Conservation (phyloP, 1,140 invertebrate genomes). For the Pogonomyrmex barbatus region DNA sequence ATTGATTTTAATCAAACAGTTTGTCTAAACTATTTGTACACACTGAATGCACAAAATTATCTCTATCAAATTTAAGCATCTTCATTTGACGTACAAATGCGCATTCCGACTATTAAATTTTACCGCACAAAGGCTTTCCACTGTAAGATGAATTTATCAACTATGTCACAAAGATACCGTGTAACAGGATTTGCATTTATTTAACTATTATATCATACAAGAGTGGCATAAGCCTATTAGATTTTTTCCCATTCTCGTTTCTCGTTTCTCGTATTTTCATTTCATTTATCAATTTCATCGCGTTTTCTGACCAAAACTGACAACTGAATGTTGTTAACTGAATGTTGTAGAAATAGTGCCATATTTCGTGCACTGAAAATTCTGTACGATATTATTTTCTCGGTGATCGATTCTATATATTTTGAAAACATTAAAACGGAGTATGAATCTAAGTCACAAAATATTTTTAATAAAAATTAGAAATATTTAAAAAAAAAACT, state of each 20-base stretch:
- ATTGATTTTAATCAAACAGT: not conserved
- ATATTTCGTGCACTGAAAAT: not conserved
- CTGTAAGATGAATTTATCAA: not conserved
- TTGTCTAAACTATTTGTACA: not conserved
- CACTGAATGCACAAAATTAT: not conserved
- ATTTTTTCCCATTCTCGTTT: constrained; percentile 16
- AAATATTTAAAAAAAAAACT: not conserved
- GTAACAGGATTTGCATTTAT: not conserved
- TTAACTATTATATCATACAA: not conserved
- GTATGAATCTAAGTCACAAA: not conserved
- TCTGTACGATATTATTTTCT: not conserved
- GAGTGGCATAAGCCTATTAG: no score
- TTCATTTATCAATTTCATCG: not conserved
- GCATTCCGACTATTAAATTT: constrained; percentile 18
- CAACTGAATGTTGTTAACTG: not conserved
- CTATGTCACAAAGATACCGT: not conserved
- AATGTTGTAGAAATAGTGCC: not conserved
- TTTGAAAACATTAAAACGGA: not conserved
- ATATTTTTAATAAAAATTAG: not conserved
- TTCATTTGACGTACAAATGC: not conserved
- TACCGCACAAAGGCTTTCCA: not conserved
- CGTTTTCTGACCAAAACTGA: not conserved
- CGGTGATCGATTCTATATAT: not conserved
- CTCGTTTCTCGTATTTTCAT: not conserved
- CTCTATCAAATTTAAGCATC: not conserved